A percentile compares a stretch with the other conserved stretches of the same genome.
These are phyloP conservation scores for Drosophila putrida DNA, from an alignment of 2,888 invertebrate species.

Conservation along the genomic window DNA sequence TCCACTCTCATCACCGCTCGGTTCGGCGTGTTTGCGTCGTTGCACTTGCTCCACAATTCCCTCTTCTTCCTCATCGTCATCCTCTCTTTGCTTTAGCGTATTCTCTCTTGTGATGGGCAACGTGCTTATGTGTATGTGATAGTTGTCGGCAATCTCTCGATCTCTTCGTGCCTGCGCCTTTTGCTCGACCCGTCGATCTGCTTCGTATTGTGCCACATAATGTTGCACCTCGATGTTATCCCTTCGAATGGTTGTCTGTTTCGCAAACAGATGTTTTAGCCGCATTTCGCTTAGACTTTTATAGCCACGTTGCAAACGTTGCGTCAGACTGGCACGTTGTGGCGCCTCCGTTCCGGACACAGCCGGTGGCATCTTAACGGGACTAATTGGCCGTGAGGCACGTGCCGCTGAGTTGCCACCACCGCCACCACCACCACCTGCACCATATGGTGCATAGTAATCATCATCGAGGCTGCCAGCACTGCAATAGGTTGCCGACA, in stretches of 20 bases:
- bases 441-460: constrained; percentile 68
- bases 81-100: constrained; percentile 43
- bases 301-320: constrained; percentile 82
- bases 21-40: constrained; percentile 43
- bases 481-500: constrained; percentile 70
- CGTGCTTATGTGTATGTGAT: constrained; percentile 71
- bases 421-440: too few relatives aligned
- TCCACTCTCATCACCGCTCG: constrained; percentile 78
- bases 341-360: background rate
- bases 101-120: constrained; percentile 69
- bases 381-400: constrained; percentile 71
- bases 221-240: constrained; percentile 82
- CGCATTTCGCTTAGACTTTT: constrained; percentile 83
- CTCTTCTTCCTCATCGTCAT: constrained; percentile 16
- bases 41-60: constrained; percentile 4
- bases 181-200: constrained; percentile 70
- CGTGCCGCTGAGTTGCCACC: constrained; percentile 14
- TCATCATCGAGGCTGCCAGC: constrained; percentile 81
- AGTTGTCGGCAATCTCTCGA: constrained; percentile 75
- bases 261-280: constrained; percentile 82
- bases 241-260: constrained; percentile 78
- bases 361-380: constrained; percentile 46
- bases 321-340: constrained; percentile 62
- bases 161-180: constrained; percentile 69
- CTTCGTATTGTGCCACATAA: constrained; percentile 80